Conservation (phyloP, 2,888 invertebrate species). For the Drosophila imparisetae region DNA sequence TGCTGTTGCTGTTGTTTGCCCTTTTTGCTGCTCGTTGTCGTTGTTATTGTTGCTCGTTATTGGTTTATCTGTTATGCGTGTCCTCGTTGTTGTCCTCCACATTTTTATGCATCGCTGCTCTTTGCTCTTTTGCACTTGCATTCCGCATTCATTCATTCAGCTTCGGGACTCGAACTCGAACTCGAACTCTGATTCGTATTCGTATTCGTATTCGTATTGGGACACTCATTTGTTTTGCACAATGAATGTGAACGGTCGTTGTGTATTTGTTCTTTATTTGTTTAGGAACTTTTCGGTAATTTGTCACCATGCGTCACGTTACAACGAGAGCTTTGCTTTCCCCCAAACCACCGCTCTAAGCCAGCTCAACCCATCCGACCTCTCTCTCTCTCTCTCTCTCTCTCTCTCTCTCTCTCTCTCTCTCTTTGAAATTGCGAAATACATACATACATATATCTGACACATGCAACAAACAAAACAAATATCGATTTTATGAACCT, state of each 20-base stretch:
- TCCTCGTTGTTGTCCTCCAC: conserved; percentile 26
- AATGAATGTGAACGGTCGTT: conserved; percentile 31
- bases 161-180: conserved; percentile 25
- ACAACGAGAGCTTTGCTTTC: conserved; percentile 19
- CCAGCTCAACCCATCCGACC: background rate
- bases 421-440: background rate
- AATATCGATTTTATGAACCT: no score
- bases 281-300: conserved; percentile 66
- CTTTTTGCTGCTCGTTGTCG: conserved; percentile 10
- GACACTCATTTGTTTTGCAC: conserved; percentile 49
- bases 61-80: conserved; percentile 65
- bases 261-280: conserved; percentile 40
- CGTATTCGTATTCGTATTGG: conserved; percentile 23
- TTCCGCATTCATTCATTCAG: conserved; percentile 46
- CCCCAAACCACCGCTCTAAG: no score
- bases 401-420: no score
- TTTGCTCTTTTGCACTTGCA: conserved; percentile 53
- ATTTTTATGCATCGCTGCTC: conserved; percentile 34
- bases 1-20: conserved; percentile 13
- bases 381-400: no score
- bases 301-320: conserved; percentile 63
- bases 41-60: conserved; percentile 53
- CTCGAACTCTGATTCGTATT: conserved; percentile 14
- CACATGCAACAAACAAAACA: no score
- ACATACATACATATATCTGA: background rate